These are phyloP conservation scores for Danio jaintianensis DNA, from an alignment of 2,797 vertebrate species.

Conservation along the genomic window DNA sequence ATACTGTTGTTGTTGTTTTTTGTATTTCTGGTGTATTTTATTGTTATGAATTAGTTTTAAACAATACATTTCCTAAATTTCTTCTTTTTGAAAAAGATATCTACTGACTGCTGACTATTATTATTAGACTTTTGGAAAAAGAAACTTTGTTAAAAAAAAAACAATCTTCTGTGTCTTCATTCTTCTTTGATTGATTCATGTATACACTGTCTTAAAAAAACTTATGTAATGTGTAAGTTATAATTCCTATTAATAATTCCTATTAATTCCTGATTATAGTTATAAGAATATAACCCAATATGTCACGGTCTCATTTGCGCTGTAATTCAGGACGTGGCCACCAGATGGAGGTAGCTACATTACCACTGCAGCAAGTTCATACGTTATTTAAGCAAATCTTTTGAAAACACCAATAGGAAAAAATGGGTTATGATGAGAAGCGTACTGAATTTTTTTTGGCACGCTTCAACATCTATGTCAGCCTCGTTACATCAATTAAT, in stretches of 20 bases:
- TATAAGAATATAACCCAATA: neutral
- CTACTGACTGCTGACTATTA: too few relatives aligned
- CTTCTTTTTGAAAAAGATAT: too few relatives aligned
- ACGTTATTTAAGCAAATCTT: constrained; percentile 70
- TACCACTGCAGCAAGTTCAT: constrained; percentile 15
- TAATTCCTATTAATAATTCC: too few relatives aligned
- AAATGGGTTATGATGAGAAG: constrained; percentile 45
- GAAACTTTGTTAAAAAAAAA: too few relatives aligned
- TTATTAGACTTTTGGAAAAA: too few relatives aligned
- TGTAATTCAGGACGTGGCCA: constrained; percentile 58
- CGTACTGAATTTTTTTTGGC: constrained; percentile 20
- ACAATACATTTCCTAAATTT: too few relatives aligned
- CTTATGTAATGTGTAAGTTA: neutral
- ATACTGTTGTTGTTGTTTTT: too few relatives aligned
- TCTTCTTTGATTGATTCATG: neutral
- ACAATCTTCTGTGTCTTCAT: neutral
- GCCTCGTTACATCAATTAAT: constrained; percentile 35
- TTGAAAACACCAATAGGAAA: constrained; percentile 18
- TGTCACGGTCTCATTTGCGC: neutral
- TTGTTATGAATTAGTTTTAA: too few relatives aligned
- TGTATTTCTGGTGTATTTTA: too few relatives aligned
- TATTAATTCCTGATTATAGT: neutral
- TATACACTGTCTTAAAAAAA: neutral
- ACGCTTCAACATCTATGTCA: constrained; percentile 7
- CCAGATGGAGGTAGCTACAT: constrained; percentile 68